Percentiles rank a stretch among this genome's conserved stretches.
Evolutionary conservation across 2,113 vertebrate genomes (phyloP).

Genomic region (Cichladusa arquata): DNA sequence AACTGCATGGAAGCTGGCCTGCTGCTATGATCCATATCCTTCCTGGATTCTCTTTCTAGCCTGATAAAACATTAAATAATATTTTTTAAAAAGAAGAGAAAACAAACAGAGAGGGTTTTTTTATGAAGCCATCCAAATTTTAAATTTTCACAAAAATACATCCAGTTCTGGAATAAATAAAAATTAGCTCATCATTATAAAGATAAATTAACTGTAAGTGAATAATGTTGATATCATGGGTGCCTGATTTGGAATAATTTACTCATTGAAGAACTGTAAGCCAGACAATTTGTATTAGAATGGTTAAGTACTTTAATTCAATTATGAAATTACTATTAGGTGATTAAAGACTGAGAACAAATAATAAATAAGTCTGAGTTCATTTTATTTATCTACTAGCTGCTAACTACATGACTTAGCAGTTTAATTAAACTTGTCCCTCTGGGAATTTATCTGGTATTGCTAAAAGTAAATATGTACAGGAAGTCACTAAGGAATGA

Average conservation of each 20-base stretch:
- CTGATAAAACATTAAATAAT: neutral
- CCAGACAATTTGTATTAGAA: slow-evolving; percentile 12
- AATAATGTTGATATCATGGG: neutral
- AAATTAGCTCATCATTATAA: neutral
- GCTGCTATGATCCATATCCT: neutral
- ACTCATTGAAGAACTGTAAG: neutral
- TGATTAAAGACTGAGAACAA: slow-evolving; percentile 39
- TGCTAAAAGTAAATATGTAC: neutral
- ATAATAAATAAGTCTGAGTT: slow-evolving; percentile 18
- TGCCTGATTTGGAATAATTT: neutral
- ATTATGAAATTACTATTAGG: slow-evolving; percentile 46
- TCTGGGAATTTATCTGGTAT: neutral
- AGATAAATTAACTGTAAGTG: neutral
- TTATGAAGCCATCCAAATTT: neutral
- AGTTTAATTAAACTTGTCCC: slow-evolving; percentile 27
- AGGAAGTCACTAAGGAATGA: neutral
- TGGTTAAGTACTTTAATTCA: slow-evolving; percentile 43
- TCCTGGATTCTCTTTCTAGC: neutral
- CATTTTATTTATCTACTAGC: neutral
- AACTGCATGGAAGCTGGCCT: neutral
- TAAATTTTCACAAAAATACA: neutral
- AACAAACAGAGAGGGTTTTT: neutral
- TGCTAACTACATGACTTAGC: neutral
- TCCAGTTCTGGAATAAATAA: neutral
- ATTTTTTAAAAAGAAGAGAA: neutral